These are phyloP conservation scores for Poecilia wingei DNA, from an alignment of 2,797 vertebrate genomes.

Conservation along the genomic window DNA sequence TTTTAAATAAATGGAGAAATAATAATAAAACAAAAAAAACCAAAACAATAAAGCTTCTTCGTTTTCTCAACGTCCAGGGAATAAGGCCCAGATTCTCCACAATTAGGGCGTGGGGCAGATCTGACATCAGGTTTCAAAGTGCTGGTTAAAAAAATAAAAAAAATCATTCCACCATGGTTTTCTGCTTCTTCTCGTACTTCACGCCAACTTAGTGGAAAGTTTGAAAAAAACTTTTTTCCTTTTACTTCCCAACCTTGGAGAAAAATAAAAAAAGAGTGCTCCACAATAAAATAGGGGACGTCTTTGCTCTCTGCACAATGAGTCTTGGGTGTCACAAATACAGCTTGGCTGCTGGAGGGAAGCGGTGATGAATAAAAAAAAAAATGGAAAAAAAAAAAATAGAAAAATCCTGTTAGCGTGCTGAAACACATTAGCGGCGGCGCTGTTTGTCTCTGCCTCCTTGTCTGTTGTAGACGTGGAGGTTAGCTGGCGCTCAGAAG, in stretches of 20 bases:
- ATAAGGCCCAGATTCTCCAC: slow-evolving; percentile 56
- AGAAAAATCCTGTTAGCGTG: slow-evolving; percentile 10
- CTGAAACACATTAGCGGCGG: slow-evolving; percentile 9
- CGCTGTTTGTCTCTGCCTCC: background rate
- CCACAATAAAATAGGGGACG: slow-evolving; percentile 15
- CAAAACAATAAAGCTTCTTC: slow-evolving; percentile 69
- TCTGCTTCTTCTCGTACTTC: slow-evolving; percentile 44
- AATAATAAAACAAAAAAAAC: too few species aligned
- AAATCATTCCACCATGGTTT: slow-evolving; percentile 58
- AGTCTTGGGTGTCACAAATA: slow-evolving; percentile 17
- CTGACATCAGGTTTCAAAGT: slow-evolving; percentile 44
- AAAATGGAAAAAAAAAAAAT: too few species aligned
- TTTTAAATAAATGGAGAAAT: slow-evolving; percentile 29
- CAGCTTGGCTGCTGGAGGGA: slow-evolving; percentile 26
- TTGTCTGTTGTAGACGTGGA: slow-evolving; percentile 23
- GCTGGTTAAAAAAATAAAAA: slow-evolving; percentile 44
- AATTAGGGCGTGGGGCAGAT: slow-evolving; percentile 60
- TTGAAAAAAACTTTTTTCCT: slow-evolving; percentile 7
- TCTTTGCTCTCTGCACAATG: slow-evolving; percentile 9
- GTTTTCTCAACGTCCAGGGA: slow-evolving; percentile 54
- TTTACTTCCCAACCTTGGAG: slow-evolving; percentile 26
- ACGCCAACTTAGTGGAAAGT: slow-evolving; percentile 28
- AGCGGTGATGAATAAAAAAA: slow-evolving; percentile 16
- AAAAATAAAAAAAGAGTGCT: slow-evolving; percentile 35
- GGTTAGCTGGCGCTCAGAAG: slow-evolving; percentile 33